Evolutionary conservation across 2,888 invertebrate species (phyloP).

Genomic region (Oligia latruncula): DNA sequence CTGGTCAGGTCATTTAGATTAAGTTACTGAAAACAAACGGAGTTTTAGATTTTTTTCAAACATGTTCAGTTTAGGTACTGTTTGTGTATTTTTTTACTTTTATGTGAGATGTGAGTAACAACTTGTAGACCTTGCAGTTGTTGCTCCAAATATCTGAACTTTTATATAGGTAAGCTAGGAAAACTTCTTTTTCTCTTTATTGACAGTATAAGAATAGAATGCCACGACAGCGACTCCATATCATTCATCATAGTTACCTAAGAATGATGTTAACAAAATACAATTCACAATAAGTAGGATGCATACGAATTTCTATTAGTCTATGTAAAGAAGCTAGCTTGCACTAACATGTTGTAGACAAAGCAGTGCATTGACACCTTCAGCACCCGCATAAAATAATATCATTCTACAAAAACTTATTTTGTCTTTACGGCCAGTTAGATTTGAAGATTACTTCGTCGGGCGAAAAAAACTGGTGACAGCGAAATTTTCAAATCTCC

Average conservation of each 20-base stretch:
- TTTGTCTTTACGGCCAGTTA: conserved; percentile 83
- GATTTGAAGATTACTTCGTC: conserved; percentile 81
- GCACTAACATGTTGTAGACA: conserved; percentile 23
- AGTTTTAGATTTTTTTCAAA: background rate
- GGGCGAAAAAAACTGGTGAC: conserved; percentile 79
- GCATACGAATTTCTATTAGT: conserved; percentile 25
- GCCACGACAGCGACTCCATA: background rate
- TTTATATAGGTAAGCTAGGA: background rate
- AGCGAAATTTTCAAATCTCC: conserved; percentile 78
- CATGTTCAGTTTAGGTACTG: background rate
- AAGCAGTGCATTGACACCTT: conserved; percentile 67
- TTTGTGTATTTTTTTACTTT: no score
- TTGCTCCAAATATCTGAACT: background rate
- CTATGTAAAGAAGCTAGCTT: conserved; percentile 6
- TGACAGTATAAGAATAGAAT: background rate
- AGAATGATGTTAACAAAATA: background rate
- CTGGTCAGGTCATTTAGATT: background rate
- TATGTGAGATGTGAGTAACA: background rate
- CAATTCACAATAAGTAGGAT: conserved; percentile 10
- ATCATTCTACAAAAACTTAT: conserved; percentile 71
- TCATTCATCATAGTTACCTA: background rate
- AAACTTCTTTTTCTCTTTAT: background rate
- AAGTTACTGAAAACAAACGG: background rate
- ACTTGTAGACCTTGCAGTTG: background rate
- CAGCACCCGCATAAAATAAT: conserved; percentile 59